phyloP scores from a whole-genome alignment of 2,113 vertebrate species.

The Hypomesus transpacificus region DNA sequence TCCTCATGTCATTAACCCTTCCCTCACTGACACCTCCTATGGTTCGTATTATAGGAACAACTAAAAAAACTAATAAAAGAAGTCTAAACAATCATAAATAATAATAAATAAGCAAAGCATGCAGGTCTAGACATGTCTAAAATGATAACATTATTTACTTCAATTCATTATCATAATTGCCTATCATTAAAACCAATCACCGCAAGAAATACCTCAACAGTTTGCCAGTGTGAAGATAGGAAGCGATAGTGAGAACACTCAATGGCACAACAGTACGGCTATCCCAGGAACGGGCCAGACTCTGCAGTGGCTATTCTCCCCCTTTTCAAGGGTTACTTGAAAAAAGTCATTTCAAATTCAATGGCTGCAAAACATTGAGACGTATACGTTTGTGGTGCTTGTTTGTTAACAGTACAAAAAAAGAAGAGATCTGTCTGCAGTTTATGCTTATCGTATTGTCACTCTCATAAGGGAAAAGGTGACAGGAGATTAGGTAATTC shows the following conservation, averaged over 20 bases:
- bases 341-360: conserved; percentile 99
- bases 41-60: conserved; percentile 78
- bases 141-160: conserved; percentile 73
- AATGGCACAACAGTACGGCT: conserved; percentile 99
- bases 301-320: conserved; percentile 99
- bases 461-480: conserved; percentile 78
- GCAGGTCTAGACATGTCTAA: conserved; percentile 83
- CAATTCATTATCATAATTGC: conserved; percentile 68
- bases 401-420: conserved; percentile 72
- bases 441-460: conserved; percentile 77
- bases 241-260: conserved; percentile 99
- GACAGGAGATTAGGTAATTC: conserved; percentile 72
- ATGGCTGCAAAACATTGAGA: conserved; percentile 99
- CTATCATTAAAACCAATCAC: conserved; percentile 99
- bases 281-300: conserved; percentile 99
- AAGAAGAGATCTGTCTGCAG: conserved; percentile 67
- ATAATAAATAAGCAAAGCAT: conserved; percentile 99
- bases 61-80: conserved; percentile 48
- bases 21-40: conserved; percentile 69
- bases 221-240: conserved; percentile 99
- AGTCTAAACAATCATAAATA: conserved; percentile 72
- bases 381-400: conserved; percentile 81
- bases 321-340: conserved; percentile 99
- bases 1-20: conserved; percentile 78
- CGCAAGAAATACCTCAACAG: conserved; percentile 99